Percentiles rank a stretch among this genome's conserved stretches.
Conservation (phyloP, 2,797 vertebrate genomes). For the Phoebastria nigripes region DNA sequence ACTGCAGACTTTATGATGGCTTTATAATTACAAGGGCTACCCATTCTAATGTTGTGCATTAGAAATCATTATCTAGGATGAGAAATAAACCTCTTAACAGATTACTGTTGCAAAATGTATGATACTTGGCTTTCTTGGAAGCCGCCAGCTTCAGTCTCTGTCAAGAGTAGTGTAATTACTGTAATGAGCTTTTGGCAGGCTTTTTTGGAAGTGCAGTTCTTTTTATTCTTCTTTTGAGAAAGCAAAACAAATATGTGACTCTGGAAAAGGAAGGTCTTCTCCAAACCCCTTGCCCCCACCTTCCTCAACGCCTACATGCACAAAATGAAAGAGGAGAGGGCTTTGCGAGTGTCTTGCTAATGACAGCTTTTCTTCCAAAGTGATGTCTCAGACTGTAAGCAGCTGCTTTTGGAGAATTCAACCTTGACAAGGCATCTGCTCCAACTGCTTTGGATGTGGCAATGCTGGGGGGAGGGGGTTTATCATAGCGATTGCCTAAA, state of each 20-base stretch:
- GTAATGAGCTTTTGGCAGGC: slow-evolving; percentile 26
- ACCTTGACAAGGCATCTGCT: slow-evolving; percentile 25
- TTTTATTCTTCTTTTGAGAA: neutral
- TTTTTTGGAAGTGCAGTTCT: neutral
- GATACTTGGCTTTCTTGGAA: neutral
- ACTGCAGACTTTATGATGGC: neutral
- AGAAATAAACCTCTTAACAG: neutral
- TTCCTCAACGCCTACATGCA: neutral
- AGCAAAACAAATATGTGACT: neutral
- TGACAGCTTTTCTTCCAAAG: neutral
- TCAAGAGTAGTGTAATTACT: neutral
- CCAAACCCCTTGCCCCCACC: neutral
- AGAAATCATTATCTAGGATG: neutral
- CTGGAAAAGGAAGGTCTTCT: neutral
- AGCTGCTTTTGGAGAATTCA: slow-evolving; percentile 43
- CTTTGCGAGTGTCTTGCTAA: neutral
- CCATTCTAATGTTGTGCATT: neutral
- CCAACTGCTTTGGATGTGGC: neutral
- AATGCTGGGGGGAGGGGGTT: neutral
- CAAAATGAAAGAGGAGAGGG: neutral
- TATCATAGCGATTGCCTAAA: neutral
- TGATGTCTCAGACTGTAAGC: neutral
- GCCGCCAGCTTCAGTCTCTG: neutral
- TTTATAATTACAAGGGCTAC: neutral
- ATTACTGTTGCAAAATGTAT: neutral